Evolutionary conservation across 2,888 invertebrate genomes (phyloP), one percentile per base, ranked within the genome.

Genomic region (Drosophila nr. medialis): DNA sequence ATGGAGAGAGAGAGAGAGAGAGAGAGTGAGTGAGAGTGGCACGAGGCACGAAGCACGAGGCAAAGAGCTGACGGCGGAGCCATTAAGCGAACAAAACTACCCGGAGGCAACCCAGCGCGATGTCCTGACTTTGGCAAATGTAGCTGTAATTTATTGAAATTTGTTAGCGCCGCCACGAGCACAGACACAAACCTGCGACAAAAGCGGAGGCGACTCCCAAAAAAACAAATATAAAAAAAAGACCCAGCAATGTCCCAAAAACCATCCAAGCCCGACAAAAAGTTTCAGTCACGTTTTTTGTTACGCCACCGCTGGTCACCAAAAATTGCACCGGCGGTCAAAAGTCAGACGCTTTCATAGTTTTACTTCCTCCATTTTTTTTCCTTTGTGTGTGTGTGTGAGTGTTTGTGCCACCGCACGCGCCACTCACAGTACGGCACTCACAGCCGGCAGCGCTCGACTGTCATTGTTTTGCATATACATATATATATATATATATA

Each of bases 111-210:
- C 50, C 29, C 66, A 27, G 45, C 32, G 45, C 34, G 49, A n/a
- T 30, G 67, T 15, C 29, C 70, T 80, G 86, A 84, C 83, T 85
- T 80, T 83, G 85, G 74, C 74, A 83, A 87, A 86, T 86, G 86
- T 85, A 87, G 83, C 83, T 85, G 85, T 85, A 86, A 86, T 87
- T 86, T 87, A 87, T 86, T 87, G 87, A 87, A 86, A 86, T 87
- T 87, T 86, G 87, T 87, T 83, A 83, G 72, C 61, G 78, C 68
- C 70, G 77, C 75, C 77, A 67, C 70, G 51, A 72, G 68, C 75
- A 56, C 80, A 84, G 79, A 79, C 81, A 82, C 75, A 77, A 71
- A 64, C 82, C 70, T 56, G 80, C 75, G 80, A 64, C 83, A 77
- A 79, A 77, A 74, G 76, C 67, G 72, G 66, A 58, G 74, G 49